Base-by-base conservation (phyloP, 2,797 vertebrate genomes). In the Scolopax rusticola region DNA sequence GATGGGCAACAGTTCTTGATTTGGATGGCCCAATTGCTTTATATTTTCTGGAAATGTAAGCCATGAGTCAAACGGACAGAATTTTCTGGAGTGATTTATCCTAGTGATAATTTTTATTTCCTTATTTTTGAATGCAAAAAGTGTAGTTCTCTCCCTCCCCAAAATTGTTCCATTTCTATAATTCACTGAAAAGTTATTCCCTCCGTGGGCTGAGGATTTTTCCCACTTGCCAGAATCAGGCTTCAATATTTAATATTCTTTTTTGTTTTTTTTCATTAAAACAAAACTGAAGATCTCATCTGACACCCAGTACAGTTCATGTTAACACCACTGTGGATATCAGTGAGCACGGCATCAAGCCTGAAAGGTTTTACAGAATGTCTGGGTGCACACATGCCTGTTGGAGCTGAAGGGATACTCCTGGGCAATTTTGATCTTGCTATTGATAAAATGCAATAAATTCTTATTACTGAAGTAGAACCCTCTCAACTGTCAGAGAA, bases 401-500 rank as follows among this genome's bases (percentile, higher is more conserved):
- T 28, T 91, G 69, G 50, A 80, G 25, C 50, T 85, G 69, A 90
- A 94, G 53, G 36, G 45, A 88, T 61, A 41, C 45, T 91, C 45
- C 48, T 61, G 50, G 57, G 20, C 11, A 93, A 84, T 78, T 94
- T 94, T 86, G 83, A 86, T 94, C 63, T 36, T 81, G 19, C 85
- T 90, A 84, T 43, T 85, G 94, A 88, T 93, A 94, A 91, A 94
- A 88, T 47, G 27, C 57, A 84, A 65, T 69, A 84, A 81, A 76
- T 64, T 88, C 33, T 86, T 79, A 25, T 69, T 93, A 79, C 69
- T 78, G 69, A 81, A 86, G 33, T 84, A 21, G 18, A 94, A 84
- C 54, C 9, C 43, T 82, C 69, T 91, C 70, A 86, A 23, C 61
- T 91, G 61, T 73, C 83, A 84, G n/a, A 80, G 56, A 74, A 83